A percentile compares a stretch with the other conserved stretches of the same genome.
phyloP scores from a whole-genome alignment of 2,113 vertebrate species.

The Hippocampus guttulatus region DNA sequence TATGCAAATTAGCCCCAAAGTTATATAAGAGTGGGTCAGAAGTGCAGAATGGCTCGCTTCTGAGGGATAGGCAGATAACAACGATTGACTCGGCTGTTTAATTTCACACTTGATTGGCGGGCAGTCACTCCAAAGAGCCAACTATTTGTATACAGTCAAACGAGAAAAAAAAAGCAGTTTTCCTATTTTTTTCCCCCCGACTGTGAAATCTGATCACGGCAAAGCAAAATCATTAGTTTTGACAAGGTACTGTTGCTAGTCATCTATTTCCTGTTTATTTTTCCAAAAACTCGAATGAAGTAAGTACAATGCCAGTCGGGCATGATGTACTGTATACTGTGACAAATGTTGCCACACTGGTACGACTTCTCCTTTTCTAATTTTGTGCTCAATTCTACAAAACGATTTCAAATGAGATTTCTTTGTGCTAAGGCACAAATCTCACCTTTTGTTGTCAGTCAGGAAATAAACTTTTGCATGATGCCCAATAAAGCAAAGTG shows the following conservation, averaged over 20 bases:
- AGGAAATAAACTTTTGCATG: not conserved
- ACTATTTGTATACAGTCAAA: too few species aligned
- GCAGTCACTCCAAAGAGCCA: not conserved
- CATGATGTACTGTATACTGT: not conserved
- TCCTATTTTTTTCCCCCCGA: too few species aligned
- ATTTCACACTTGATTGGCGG: not conserved
- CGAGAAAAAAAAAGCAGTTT: too few species aligned
- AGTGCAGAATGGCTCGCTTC: too few species aligned
- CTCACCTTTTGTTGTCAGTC: not conserved
- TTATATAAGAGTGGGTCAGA: too few species aligned
- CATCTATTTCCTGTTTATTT: not conserved
- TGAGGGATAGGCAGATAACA: not conserved
- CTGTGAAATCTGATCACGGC: not conserved
- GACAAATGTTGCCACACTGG: not conserved
- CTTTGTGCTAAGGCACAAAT: not conserved
- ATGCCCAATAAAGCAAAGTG: not conserved
- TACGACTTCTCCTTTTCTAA: not conserved
- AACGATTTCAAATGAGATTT: not conserved
- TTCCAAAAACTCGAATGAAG: not conserved
- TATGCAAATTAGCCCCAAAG: too few species aligned
- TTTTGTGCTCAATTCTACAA: not conserved
- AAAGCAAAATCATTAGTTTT: not conserved
- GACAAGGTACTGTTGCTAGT: not conserved
- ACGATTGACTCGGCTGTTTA: not conserved
- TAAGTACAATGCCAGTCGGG: not conserved